These are phyloP conservation scores for Phataginus tetradactyla DNA, from an alignment of 2,797 vertebrate species.

Conservation along the genomic window DNA sequence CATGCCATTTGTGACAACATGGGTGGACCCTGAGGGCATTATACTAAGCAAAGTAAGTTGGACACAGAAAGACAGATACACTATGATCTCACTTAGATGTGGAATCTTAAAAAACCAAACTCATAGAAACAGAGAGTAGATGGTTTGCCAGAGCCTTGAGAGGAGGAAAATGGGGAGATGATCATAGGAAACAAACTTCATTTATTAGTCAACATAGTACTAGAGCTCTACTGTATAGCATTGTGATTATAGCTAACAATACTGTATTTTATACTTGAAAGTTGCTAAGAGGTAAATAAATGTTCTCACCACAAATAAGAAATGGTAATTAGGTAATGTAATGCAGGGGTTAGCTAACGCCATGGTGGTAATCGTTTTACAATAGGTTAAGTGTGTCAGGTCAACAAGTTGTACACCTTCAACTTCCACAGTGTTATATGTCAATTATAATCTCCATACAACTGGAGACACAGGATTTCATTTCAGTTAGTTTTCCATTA, in stretches of 20 bases:
- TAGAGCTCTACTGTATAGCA: not conserved
- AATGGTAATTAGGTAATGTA: not conserved
- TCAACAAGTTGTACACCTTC: not conserved
- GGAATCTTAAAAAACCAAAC: not conserved
- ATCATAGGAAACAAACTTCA: not conserved
- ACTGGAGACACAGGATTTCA: not conserved
- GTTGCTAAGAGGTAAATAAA: not conserved
- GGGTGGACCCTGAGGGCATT: not conserved
- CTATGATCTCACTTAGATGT: not conserved
- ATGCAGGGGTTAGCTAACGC: not conserved
- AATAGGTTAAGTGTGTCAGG: not conserved
- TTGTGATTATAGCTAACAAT: not conserved
- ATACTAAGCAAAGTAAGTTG: not conserved
- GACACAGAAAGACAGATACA: not conserved
- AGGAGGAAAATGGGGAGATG: not conserved
- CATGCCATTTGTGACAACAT: not conserved
- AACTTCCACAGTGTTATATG: not conserved
- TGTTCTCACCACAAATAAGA: not conserved
- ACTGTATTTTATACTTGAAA: not conserved
- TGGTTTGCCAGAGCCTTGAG: not conserved
- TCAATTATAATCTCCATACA: not conserved
- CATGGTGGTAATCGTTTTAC: not conserved
- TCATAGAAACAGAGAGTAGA: not conserved
- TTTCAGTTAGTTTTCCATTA: not conserved
- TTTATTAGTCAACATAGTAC: not conserved